These are phyloP conservation scores for Drosophila murphyi DNA, from an alignment of 1,140 invertebrate species.

Conservation along the genomic window DNA sequence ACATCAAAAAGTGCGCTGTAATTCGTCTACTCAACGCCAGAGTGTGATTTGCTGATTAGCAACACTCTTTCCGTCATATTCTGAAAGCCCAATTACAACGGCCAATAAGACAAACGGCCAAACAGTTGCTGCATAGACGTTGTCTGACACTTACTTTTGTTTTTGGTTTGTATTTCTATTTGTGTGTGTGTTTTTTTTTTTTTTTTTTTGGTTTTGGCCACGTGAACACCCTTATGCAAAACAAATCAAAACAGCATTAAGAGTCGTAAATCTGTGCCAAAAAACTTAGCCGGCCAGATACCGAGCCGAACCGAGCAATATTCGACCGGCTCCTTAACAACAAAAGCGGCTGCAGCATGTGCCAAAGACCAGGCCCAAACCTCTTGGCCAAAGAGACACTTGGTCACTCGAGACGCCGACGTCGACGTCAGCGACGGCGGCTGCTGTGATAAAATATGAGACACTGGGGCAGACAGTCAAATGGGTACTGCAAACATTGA, in stretches of 20 bases:
- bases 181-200: too few species aligned
- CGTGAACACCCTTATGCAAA: conserved; percentile 83
- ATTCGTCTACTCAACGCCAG: conserved; percentile 80
- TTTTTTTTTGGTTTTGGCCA: conserved; percentile 53
- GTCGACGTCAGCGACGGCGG: conserved; percentile 24
- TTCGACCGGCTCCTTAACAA: conserved; percentile 49
- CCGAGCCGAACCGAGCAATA: conserved; percentile 17
- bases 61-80: conserved; percentile 82
- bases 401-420: conserved; percentile 73
- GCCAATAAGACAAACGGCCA: conserved; percentile 74
- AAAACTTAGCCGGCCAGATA: conserved; percentile 46
- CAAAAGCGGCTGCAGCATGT: conserved; percentile 69
- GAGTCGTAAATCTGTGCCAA: conserved; percentile 79
- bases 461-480: conserved; percentile 80
- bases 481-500: conserved; percentile 43
- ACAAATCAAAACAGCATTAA: conserved; percentile 82
- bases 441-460: conserved; percentile 80
- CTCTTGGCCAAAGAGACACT: conserved; percentile 66
- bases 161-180: conserved; percentile 19
- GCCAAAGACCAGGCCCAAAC: conserved; percentile 59
- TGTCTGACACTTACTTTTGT: conserved; percentile 6
- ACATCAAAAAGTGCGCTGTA: conserved; percentile 60
- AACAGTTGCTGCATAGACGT: conserved; percentile 60
- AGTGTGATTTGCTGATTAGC: conserved; percentile 81
- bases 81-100: conserved; percentile 79